phyloP scores from a whole-genome alignment of 1,140 invertebrate species.

The Diorhabda elongata region DNA sequence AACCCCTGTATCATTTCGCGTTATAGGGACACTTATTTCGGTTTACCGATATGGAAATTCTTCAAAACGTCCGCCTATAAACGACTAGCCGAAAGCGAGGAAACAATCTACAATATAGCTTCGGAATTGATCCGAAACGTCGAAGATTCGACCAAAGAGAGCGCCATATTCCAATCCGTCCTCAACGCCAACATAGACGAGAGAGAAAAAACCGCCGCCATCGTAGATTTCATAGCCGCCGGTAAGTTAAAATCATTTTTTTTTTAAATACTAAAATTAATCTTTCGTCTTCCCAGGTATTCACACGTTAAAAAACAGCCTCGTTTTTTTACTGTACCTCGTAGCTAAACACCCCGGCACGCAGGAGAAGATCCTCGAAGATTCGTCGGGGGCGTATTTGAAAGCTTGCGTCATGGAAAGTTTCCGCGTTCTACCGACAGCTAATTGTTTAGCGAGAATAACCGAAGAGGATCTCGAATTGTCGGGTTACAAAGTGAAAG shows the following conservation, averaged over 20 bases:
- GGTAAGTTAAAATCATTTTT: constrained; percentile 37
- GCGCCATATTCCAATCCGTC: constrained; percentile 68
- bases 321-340: constrained; percentile 74
- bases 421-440: constrained; percentile 78
- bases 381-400: constrained; percentile 64
- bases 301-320: constrained; percentile 77
- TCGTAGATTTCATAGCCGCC: constrained; percentile 82
- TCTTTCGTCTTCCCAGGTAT: constrained; percentile 52
- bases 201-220: constrained; percentile 76
- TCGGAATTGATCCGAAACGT: constrained; percentile 72
- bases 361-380: constrained; percentile 72
- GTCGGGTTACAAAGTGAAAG: constrained; percentile 68
- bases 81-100: constrained; percentile 69
- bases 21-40: constrained; percentile 75
- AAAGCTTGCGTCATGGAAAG: constrained; percentile 82
- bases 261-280: background rate
- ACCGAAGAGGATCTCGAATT: constrained; percentile 72
- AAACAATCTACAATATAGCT: constrained; percentile 76
- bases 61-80: constrained; percentile 69
- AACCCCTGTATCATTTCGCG: too few relatives aligned
- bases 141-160: constrained; percentile 57
- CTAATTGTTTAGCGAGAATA: constrained; percentile 76
- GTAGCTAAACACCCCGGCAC: constrained; percentile 64
- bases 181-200: constrained; percentile 67
- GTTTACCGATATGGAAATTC: constrained; percentile 78